phyloP scores from a whole-genome alignment of 1,140 invertebrate genomes.

The Cyclina sinensis region DNA sequence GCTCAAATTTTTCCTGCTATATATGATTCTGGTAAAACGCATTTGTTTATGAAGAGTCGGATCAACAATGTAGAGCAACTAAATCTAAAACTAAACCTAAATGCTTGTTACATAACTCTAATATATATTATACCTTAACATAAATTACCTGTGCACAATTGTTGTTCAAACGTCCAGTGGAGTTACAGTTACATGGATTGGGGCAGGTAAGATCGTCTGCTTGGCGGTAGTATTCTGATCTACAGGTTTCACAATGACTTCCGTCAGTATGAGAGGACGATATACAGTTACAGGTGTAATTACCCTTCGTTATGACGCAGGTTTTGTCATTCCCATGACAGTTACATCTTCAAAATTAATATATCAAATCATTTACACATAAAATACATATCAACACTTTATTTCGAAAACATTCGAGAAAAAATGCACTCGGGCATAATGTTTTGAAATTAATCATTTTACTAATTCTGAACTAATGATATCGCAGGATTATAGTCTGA shows the following conservation, averaged over 20 bases:
- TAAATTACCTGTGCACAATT: neutral
- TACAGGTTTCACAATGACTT: neutral
- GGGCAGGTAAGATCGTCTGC: neutral
- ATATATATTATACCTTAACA: no score
- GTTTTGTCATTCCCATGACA: neutral
- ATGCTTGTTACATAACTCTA: no score
- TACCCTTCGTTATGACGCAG: neutral
- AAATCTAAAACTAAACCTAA: neutral
- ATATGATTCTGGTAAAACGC: no score
- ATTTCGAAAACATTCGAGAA: no score
- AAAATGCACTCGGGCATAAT: no score
- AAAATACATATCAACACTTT: no score
- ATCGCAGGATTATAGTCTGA: no score
- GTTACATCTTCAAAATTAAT: constrained; percentile 4
- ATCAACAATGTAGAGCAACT: neutral
- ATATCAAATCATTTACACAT: no score
- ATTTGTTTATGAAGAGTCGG: no score
- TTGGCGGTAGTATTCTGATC: neutral
- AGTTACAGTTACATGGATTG: neutral
- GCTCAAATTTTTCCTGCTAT: no score
- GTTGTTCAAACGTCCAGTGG: neutral
- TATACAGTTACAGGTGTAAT: neutral
- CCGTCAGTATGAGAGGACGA: neutral
- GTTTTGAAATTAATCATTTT: no score
- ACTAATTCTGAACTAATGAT: no score